Base-by-base conservation (phyloP, 2,888 invertebrate genomes). In the Heliconius ismenius region DNA sequence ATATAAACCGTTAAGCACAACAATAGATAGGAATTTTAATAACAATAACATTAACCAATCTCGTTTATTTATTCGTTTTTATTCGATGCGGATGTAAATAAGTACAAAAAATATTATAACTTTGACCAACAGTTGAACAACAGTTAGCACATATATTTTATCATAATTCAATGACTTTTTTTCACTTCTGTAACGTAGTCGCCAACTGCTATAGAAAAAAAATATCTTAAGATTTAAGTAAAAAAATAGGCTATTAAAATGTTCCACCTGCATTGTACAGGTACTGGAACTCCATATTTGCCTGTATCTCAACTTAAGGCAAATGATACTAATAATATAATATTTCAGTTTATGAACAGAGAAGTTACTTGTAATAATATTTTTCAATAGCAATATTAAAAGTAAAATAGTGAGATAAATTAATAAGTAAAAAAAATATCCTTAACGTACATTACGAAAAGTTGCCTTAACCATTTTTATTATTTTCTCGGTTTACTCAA, bases 11-110 rank as follows among this genome's bases (percentile, higher is more conserved):
- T 69, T 69, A 54, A 28, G 32, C 49, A 72, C n/a, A 26, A 73
- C 72, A 62, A 73, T 73, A 73, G 39, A 62, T 15, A 72, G 39
- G 72, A 39, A 36, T 39, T 60, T 60, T 21, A 72, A 72, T 72
- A 72, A 72, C 72, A 72, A 62, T 39, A 73, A 36, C 60, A 62
- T 73, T 73, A 24, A 39, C 36, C 36, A 39, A 60, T 70, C 39
- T 60, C 36, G 60, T 65, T 65, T 39, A 0, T 39, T 39, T 39
- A 65, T 65, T 65, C 65, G 54, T 69, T 69, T 54, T 54, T 69
- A 32, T 54, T 69, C 28, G 7, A 49, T 28, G n/a, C 69, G 69
- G 49, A 69, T 69, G 69, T 69, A 54, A 69, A 54, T 28, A 69
- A 54, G 54, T 54, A 69, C 32, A 32, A 32, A 54, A 54, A 69